These are phyloP conservation scores for Otus sunia DNA, from an alignment of 2,113 vertebrate species.

Conservation along the genomic window DNA sequence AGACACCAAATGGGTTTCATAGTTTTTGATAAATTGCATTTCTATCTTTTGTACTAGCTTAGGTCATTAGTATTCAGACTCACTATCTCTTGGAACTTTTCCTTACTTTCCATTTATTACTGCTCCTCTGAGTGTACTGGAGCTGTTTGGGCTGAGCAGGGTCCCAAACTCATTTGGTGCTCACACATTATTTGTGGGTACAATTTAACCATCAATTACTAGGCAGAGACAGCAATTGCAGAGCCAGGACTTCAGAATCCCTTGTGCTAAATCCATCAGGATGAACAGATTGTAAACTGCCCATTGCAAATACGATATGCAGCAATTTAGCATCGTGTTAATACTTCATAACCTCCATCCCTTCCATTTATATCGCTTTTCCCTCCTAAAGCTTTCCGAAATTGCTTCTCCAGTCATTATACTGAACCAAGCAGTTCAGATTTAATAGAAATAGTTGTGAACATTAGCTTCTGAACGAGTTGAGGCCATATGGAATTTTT, in stretches of 20 bases:
- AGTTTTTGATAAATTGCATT: slow-evolving; percentile 29
- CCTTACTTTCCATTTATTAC: slow-evolving; percentile 43
- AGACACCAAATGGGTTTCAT: neutral
- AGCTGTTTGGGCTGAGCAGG: slow-evolving; percentile 30
- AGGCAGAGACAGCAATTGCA: slow-evolving; percentile 60
- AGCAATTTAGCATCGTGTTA: slow-evolving; percentile 61
- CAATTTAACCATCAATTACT: slow-evolving; percentile 42
- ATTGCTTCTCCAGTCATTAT: slow-evolving; percentile 49
- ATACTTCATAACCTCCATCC: slow-evolving; percentile 41
- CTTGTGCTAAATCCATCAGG: slow-evolving; percentile 63
- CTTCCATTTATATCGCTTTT: slow-evolving; percentile 35
- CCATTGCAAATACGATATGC: slow-evolving; percentile 64
- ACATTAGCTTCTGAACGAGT: neutral
- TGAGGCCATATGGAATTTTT: neutral
- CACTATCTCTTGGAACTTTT: slow-evolving; percentile 49
- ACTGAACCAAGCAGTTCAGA: neutral
- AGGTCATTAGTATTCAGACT: slow-evolving; percentile 26
- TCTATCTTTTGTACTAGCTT: neutral
- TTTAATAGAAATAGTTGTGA: slow-evolving; percentile 29
- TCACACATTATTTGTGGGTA: slow-evolving; percentile 29
- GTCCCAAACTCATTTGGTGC: slow-evolving; percentile 10
- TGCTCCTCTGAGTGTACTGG: slow-evolving; percentile 44
- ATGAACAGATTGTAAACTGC: slow-evolving; percentile 75
- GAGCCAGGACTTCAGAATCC: slow-evolving; percentile 55
- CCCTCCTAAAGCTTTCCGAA: slow-evolving; percentile 63